Evolutionary conservation across 2,113 vertebrate genomes (phyloP), one percentile per base, ranked within the genome.

Genomic region (Gnathonemus longibarbis): DNA sequence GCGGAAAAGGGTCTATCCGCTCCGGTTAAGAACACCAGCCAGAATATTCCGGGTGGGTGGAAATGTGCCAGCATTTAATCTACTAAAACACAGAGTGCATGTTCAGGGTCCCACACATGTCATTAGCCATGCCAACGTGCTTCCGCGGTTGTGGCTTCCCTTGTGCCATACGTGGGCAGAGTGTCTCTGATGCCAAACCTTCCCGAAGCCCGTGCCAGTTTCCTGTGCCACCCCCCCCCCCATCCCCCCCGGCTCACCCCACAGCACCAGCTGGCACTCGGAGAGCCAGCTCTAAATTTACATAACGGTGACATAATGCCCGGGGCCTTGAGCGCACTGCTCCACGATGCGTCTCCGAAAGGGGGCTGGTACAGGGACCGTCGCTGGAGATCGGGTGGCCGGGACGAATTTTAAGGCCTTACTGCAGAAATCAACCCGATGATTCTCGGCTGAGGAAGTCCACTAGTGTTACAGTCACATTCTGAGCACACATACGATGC

Each of bases 231-330:
- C 62, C 19, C 15, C 17, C 49, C 87, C 87, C 86, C 53, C 15
- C 15, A 11, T 3, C 58, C n/a, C 58, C 56, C 56, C 3, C n/a
- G 42, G 17, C 49, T 50, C 80, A 84, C 49, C 49, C 87, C 42
- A 21, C 84, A 90, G 92, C 42, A 90, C 94, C 94, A 95, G 93
- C 93, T 95, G 95, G 95, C 95, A 93, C 93, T 84, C 88, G 27
- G 88, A 6, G 42, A 93, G 89, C 86, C 89, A 90, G 91, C 91
- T 94, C 90, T 56, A 62, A 89, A 92, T 95, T 96, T 95, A 94
- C 94, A 95, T 95, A 96, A 96, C 90, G 89, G 94, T 96, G 95
- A 96, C 95, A 94, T 96, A 94, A 96, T 93, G 90, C 13, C 70
- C 70, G 89, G 21, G 89, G 90, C 91, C 88, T 89, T 74, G 91